phyloP scores from a whole-genome alignment of 2,888 invertebrate species.

The Sarcophaga caerulescens region DNA sequence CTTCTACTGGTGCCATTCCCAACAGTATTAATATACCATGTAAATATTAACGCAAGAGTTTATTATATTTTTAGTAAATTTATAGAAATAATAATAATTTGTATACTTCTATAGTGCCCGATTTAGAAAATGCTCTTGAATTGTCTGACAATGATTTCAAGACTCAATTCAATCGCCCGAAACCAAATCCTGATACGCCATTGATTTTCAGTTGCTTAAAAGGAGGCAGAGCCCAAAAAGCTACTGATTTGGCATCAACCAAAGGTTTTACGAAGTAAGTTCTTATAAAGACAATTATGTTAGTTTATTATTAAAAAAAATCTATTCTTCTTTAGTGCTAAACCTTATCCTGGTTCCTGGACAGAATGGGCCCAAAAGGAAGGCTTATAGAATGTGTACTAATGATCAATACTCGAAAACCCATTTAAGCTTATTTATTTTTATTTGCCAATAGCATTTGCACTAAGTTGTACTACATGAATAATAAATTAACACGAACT shows the following conservation, averaged over 20 bases:
- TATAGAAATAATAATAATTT: not conserved
- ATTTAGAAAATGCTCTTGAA: conserved; percentile 76
- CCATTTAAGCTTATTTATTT: not conserved
- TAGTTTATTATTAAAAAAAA: not conserved
- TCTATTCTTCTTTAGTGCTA: conserved; percentile 73
- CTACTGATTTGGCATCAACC: conserved; percentile 82
- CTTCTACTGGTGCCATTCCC: conserved; percentile 87
- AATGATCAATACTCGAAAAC: not conserved
- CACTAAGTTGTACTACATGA: conserved; percentile 15
- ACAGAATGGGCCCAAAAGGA: conserved; percentile 79
- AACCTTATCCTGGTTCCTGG: conserved; percentile 80
- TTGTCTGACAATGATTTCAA: conserved; percentile 77
- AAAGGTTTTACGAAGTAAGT: conserved; percentile 78
- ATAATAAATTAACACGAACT: not conserved
- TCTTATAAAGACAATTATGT: not conserved
- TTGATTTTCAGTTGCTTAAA: conserved; percentile 87
- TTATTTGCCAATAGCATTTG: not conserved
- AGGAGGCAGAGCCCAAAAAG: conserved; percentile 86
- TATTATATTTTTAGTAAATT: not conserved
- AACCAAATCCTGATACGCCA: conserved; percentile 84
- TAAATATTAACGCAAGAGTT: conserved; percentile 80
- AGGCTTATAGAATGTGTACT: conserved; percentile 67
- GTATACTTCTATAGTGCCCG: conserved; percentile 73
- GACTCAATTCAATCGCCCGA: conserved; percentile 81
- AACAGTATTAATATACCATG: conserved; percentile 90